Base-by-base conservation (phyloP, 2,113 vertebrate species). In the Centropus unirufus region DNA sequence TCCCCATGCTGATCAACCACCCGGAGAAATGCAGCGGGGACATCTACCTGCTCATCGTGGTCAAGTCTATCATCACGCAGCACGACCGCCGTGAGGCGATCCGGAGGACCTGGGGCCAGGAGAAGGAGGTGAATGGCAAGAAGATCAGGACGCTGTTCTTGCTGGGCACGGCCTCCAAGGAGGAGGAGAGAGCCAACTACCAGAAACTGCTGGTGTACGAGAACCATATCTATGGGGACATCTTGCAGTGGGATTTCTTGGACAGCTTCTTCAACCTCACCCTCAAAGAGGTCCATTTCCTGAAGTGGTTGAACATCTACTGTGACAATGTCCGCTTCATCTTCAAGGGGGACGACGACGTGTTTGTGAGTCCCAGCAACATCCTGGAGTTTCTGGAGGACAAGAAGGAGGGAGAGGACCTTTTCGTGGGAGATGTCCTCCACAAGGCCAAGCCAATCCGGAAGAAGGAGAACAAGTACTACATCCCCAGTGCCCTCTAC, bases 211-310 rank as follows among this genome's bases (percentile, higher is more conserved):
- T 99, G 92, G 98, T 99, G 96, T 99, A 98, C 0, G 99, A 99
- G 95, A 98, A 99, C 96, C 97, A 97, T 55, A 99, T 99, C 83
- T 99, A 99, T 0, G 82, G 98, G 0, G 99, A 99, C 91, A 99
- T 99, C 76, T 97, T 99, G 68, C 99, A 99, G 93, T 99, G 99
- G 99, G 98, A 99, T 97, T 99, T 99, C 84, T 94, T 99, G 44
- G 99, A 99, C 91, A 99, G 98, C 73, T 99, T 99, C 96, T 99
- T 99, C 98, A 99, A 99, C 97, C 98, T 99, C 77, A 99, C 99
- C 3, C 98, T 99, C 30, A 99, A 99, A 92, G 99, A 99, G 92
- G 98, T 98, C 17, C 98, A 99, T 96, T 99, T 99, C 96, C 98
- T 99, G 55, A 99, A 99, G 96, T 99, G 99, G 99, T 98, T 99